Evolutionary conservation across 2,113 vertebrate genomes (phyloP).

Genomic region (Peucedramus taeniatus): DNA sequence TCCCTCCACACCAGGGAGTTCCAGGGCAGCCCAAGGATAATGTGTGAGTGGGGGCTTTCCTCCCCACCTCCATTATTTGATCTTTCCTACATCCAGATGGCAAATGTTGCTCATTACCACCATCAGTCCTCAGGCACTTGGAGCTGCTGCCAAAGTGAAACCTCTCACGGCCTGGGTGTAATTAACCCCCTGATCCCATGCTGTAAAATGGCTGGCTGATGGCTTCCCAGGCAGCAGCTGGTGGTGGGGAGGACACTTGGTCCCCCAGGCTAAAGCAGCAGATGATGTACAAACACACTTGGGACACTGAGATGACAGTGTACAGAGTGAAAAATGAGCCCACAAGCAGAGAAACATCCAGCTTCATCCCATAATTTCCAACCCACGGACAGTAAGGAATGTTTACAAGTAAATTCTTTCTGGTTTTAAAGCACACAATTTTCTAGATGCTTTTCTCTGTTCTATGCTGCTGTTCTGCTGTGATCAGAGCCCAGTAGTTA

Average conservation of each 20-base stretch:
- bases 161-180: not conserved
- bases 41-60: not conserved
- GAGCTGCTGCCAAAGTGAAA: not conserved
- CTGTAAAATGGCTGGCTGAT: not conserved
- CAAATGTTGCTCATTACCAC: not conserved
- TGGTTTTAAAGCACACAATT: not conserved
- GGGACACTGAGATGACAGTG: not conserved
- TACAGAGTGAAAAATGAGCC: not conserved
- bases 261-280: not conserved
- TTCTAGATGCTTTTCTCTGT: not conserved
- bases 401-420: not conserved
- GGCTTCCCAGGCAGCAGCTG: conserved; percentile 27
- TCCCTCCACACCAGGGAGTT: not conserved
- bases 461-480: not conserved
- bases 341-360: not conserved
- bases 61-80: not conserved
- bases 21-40: not conserved
- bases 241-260: not conserved
- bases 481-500: not conserved
- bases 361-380: not conserved
- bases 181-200: not conserved
- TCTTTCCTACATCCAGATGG: conserved; percentile 15
- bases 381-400: not conserved
- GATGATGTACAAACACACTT: not conserved
- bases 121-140: not conserved